A percentile compares a stretch with the other conserved stretches of the same genome.
These are phyloP conservation scores for Mylabris phalerata DNA, from an alignment of 1,140 invertebrate genomes.

Conservation along the genomic window DNA sequence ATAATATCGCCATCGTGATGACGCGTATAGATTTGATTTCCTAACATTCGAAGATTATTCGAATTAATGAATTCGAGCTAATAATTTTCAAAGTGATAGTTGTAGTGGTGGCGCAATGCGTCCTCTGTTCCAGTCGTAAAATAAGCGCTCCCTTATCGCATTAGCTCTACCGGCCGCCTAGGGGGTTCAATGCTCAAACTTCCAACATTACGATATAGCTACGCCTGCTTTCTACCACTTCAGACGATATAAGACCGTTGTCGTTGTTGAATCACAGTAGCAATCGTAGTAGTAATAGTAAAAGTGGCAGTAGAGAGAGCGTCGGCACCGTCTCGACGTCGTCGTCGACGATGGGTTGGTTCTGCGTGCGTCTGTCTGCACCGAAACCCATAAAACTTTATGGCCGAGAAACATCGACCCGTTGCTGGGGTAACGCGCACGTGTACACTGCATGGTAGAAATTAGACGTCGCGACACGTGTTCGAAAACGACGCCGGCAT, in stretches of 20 bases:
- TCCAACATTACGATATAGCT: neutral
- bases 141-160: slow-evolving; percentile 4
- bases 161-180: neutral
- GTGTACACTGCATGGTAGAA: slow-evolving; percentile 30
- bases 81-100: no score
- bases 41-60: no score
- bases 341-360: slow-evolving; percentile 23
- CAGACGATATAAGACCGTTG: slow-evolving; percentile 27
- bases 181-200: neutral
- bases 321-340: neutral
- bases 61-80: no score
- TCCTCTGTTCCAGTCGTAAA: no score
- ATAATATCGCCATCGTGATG: no score
- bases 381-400: slow-evolving; percentile 43
- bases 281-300: slow-evolving; percentile 2
- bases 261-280: slow-evolving; percentile 30
- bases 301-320: slow-evolving; percentile 6
- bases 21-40: no score
- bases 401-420: slow-evolving; percentile 43
- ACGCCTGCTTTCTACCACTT: slow-evolving; percentile 35
- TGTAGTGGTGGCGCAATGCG: no score
- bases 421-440: slow-evolving; percentile 40
- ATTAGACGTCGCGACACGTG: slow-evolving; percentile 28
- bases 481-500: slow-evolving; percentile 20
- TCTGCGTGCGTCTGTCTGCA: slow-evolving; percentile 35